These are phyloP conservation scores for Cnemophilus loriae DNA, from an alignment of 2,113 vertebrate genomes.

Conservation along the genomic window DNA sequence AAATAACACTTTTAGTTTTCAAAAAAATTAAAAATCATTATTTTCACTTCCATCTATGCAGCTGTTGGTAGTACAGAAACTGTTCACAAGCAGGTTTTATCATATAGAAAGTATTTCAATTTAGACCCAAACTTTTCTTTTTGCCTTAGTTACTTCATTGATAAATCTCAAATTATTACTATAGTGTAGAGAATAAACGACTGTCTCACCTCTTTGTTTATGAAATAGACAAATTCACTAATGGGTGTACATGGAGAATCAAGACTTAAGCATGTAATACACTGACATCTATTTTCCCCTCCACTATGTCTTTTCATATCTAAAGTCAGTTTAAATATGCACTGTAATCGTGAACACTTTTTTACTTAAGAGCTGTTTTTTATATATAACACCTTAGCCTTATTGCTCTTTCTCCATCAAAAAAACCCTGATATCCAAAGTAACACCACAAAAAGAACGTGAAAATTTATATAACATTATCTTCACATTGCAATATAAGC, in stretches of 20 bases:
- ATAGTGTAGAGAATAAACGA: not conserved
- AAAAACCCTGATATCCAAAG: not conserved
- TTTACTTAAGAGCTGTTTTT: not conserved
- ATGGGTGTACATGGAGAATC: not conserved
- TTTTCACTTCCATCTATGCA: not conserved
- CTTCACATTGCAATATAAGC: not conserved
- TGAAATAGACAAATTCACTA: not conserved
- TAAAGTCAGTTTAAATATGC: not conserved
- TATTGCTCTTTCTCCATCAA: not conserved
- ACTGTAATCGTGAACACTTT: rapidly evolving
- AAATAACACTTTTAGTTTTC: not conserved
- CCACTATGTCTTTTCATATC: not conserved
- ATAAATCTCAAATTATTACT: not conserved
- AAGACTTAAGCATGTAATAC: not conserved
- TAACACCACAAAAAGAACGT: not conserved
- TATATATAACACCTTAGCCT: not conserved
- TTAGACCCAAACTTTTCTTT: not conserved
- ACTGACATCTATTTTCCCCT: not conserved
- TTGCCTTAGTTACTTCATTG: not conserved
- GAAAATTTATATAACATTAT: not conserved
- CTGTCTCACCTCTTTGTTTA: not conserved
- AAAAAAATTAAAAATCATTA: not conserved
- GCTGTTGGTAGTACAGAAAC: not conserved
- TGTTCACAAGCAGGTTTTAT: not conserved
- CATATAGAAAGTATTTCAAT: not conserved